Evolutionary conservation across 2,113 vertebrate genomes (phyloP).

Genomic region (Leucosticte australis): DNA sequence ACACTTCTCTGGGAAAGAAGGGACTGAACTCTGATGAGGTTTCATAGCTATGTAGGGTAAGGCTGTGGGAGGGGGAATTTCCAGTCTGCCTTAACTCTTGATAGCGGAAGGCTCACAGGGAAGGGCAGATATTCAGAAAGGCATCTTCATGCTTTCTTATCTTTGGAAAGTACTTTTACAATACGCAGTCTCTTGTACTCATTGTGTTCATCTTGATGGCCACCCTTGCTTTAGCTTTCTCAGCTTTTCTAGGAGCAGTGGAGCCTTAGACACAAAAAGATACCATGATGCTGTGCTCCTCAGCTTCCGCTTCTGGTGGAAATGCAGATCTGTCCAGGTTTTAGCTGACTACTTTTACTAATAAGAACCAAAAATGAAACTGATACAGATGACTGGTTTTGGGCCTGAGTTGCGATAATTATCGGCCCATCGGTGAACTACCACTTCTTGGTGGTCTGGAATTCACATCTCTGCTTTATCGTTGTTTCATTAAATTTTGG

Average conservation of each 20-base stretch:
- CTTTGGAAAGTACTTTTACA: background rate
- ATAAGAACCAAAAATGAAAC: background rate
- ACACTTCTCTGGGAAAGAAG: background rate
- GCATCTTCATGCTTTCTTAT: background rate
- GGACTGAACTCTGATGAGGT: background rate
- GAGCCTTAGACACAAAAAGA: background rate
- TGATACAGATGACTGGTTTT: background rate
- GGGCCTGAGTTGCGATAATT: background rate
- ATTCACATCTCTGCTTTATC: background rate
- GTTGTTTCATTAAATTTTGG: background rate
- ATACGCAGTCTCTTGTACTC: background rate
- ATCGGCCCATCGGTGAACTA: rapidly evolving
- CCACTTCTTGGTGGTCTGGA: background rate
- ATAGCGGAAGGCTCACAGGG: background rate
- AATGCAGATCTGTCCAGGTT: background rate
- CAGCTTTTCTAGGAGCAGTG: background rate
- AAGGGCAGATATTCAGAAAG: background rate
- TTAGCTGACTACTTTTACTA: background rate
- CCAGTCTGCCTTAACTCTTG: background rate
- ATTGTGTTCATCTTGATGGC: background rate
- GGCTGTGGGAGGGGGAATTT: background rate
- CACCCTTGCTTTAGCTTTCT: background rate
- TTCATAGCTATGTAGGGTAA: background rate
- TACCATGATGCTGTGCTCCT: background rate
- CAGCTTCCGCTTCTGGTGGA: background rate